Evolutionary conservation across 1,140 invertebrate species (phyloP).

Genomic region (Fopius arisanus): DNA sequence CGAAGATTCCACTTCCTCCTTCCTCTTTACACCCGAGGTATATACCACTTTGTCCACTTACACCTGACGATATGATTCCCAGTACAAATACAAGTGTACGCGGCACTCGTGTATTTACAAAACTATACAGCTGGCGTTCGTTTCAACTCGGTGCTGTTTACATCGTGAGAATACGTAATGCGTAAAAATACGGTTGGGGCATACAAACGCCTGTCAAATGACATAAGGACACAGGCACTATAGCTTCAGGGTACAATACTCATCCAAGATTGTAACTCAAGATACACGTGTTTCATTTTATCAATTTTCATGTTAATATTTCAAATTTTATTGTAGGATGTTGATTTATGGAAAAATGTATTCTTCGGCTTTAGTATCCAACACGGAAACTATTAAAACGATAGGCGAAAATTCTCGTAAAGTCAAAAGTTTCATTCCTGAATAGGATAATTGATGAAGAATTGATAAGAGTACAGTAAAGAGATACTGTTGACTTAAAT

Average conservation of each 20-base stretch:
- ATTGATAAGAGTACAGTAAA: too few relatives aligned
- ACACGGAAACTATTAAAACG: not conserved
- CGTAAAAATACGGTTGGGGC: conserved; percentile 32
- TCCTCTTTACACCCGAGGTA: not conserved
- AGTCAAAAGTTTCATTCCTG: too few relatives aligned
- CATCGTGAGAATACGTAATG: conserved; percentile 37
- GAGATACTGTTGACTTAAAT: too few relatives aligned
- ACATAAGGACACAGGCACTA: conserved; percentile 34
- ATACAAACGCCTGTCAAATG: conserved; percentile 28
- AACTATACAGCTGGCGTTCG: conserved; percentile 9
- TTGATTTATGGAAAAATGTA: not conserved
- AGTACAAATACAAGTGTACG: conserved; percentile 22
- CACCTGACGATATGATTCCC: not conserved
- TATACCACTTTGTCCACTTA: not conserved
- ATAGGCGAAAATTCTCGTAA: too few relatives aligned
- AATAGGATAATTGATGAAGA: not conserved
- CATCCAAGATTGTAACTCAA: conserved; percentile 5
- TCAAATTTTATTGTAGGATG: not conserved
- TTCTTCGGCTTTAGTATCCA: not conserved
- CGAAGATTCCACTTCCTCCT: not conserved
- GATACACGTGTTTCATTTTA: conserved; percentile 1
- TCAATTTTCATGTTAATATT: not conserved
- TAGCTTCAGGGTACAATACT: not conserved
- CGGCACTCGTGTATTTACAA: not conserved
- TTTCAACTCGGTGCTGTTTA: conserved; percentile 10